Base-by-base conservation (phyloP, 2,113 vertebrate genomes). In the Mobula hypostoma region DNA sequence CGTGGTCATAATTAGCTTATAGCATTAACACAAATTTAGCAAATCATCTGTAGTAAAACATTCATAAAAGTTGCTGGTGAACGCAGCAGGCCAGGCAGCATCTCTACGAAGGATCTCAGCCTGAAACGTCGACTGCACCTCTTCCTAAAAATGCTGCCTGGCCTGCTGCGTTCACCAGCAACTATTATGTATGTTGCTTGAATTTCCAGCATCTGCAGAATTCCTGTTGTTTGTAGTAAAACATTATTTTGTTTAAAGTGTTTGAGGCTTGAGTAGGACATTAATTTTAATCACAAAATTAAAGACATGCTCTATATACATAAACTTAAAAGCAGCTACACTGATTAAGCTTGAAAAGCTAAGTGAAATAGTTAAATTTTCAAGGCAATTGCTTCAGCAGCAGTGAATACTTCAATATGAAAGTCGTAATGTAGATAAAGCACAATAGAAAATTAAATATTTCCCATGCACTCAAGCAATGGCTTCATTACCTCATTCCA, bases 391-490 rank as follows among this genome's bases (percentile, higher is more conserved):
- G 32, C 63, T 24, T 21, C n/a, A 36, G 29, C 36, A 68, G 27
- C 27, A 36, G 17, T 19, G 36, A 61, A 91, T 2, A 32, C 36
- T 68, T 90, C 32, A 15, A 63, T 27, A 1, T 24, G 11, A 7
- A 63, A 88, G 27, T 61, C 12, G 17, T 12, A 14, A 66, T 63
- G 58, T 29, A 32, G 15, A 63, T 61, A 63, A 88, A 9, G 9
- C 85, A 88, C 12, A 24, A n/a, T 88, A 58, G 29, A 88, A 88
- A 63, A 88, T 88, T n/a, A 88, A 88, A 88, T 63, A 61, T n/a
- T 15, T 88, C n/a, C 7, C 58, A 63, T 66, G n/a, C 58, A 68
- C 61, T 88, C 27, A 32, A 90, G 61, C 87, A 90, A 32, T 90
- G 66, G 32, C 19, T 70, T 91, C 61, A 68, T 68, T 2, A 17